Conservation (phyloP, 2,113 vertebrate species). For the Otolemur garnettii region DNA sequence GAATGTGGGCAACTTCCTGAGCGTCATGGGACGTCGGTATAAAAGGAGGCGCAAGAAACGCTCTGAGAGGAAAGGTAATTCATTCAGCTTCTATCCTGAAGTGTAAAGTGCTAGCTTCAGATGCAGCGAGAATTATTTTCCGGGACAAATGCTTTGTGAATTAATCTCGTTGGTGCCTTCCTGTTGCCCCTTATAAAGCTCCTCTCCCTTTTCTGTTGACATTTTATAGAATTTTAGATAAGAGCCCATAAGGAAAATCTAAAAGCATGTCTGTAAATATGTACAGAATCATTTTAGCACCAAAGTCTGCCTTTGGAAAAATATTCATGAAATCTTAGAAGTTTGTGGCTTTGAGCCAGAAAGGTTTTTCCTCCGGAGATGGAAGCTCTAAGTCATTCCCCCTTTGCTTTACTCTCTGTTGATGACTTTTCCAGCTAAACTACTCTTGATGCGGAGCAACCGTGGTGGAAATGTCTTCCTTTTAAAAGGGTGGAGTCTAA, state of each 20-base stretch:
- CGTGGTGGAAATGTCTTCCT: background rate
- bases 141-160: background rate
- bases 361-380: background rate
- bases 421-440: background rate
- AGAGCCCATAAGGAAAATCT: background rate
- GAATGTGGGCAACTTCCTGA: slow-evolving; percentile 85
- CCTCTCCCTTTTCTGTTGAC: background rate
- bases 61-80: slow-evolving; percentile 91
- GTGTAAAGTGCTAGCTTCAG: background rate
- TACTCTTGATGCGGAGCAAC: background rate
- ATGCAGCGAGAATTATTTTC: fast-evolving
- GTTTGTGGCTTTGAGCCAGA: background rate
- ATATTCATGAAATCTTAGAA: background rate
- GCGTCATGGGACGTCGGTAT: slow-evolving; percentile 82
- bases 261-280: background rate
- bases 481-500: background rate
- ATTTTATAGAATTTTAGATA: background rate
- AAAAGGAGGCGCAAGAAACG: slow-evolving; percentile 91
- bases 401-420: background rate
- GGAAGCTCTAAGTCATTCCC: background rate
- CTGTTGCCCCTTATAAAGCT: background rate
- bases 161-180: background rate
- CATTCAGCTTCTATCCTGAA: fast-evolving
- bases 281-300: background rate
- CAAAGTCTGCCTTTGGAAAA: background rate